These are phyloP conservation scores for Mus pahari DNA, from an alignment of 2,113 vertebrate species.

Conservation along the genomic window DNA sequence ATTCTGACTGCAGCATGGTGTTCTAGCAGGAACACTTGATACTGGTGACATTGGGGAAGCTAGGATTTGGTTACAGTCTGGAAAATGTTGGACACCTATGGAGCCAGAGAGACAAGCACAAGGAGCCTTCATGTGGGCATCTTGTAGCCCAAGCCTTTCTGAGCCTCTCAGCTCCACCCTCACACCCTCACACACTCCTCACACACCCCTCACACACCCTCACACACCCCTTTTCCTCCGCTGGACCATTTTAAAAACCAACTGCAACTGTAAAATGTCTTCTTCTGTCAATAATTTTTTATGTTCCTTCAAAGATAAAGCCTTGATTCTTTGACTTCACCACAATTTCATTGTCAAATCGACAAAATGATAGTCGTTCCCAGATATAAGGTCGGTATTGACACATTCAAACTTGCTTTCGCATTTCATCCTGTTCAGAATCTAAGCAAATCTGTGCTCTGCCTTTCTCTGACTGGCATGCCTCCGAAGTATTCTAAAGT, in stretches of 20 bases:
- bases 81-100: background rate
- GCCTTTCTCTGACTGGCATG: background rate
- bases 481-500: constrained; percentile 35
- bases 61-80: background rate
- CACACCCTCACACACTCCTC: too few species aligned
- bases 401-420: background rate
- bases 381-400: background rate
- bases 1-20: background rate
- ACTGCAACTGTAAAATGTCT: background rate
- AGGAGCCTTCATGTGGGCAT: background rate
- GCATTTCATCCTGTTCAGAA: background rate
- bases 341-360: background rate
- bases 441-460: background rate
- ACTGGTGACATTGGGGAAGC: background rate
- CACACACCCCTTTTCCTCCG: background rate
- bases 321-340: background rate
- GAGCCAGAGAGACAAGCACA: background rate
- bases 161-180: background rate
- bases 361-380: background rate
- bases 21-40: background rate
- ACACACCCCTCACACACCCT: too few species aligned
- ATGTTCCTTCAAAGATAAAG: background rate
- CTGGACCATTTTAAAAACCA: background rate
- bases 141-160: background rate
- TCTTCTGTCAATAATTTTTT: background rate